phyloP scores from a whole-genome alignment of 64 coral and sea anemone species.

The Porites lutea region DNA sequence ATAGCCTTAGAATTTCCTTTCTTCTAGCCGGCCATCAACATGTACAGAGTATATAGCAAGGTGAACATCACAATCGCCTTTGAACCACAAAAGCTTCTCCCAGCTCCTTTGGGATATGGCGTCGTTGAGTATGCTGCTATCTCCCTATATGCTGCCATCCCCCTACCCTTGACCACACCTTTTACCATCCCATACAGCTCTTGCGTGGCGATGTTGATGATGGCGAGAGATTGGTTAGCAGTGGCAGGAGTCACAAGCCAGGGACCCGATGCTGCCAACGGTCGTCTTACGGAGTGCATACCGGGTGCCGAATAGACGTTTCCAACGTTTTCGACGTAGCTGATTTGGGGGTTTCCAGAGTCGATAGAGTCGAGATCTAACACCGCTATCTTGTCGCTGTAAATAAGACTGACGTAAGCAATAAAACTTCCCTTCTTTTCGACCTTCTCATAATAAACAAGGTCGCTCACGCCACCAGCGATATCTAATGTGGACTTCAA shows the following conservation, averaged over 20 bases:
- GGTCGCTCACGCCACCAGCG: conserved; percentile 14
- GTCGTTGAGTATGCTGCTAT: neutral
- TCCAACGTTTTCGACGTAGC: conserved; percentile 33
- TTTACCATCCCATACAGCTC: conserved; percentile 33
- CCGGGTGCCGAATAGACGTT: neutral
- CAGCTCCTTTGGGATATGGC: neutral
- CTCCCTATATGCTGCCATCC: neutral
- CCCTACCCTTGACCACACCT: conserved; percentile 1
- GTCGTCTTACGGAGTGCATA: neutral
- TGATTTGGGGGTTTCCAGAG: neutral
- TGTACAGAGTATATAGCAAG: neutral
- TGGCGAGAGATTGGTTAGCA: conserved; percentile 8
- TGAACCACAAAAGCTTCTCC: neutral
- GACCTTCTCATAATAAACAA: conserved; percentile 5
- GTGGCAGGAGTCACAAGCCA: conserved; percentile 61
- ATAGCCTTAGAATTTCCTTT: too few species aligned
- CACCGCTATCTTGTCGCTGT: conserved; percentile 53
- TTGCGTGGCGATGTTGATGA: conserved; percentile 20
- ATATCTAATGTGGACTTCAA: conserved; percentile 6
- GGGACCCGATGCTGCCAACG: neutral
- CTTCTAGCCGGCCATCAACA: too few species aligned
- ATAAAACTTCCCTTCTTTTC: neutral
- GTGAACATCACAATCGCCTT: neutral
- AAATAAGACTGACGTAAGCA: conserved; percentile 37
- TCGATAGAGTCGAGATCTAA: conserved; percentile 23